Conservation (phyloP, 37 sponge, comb jelly and placozoan genomes). For the Agelas oroides region DNA sequence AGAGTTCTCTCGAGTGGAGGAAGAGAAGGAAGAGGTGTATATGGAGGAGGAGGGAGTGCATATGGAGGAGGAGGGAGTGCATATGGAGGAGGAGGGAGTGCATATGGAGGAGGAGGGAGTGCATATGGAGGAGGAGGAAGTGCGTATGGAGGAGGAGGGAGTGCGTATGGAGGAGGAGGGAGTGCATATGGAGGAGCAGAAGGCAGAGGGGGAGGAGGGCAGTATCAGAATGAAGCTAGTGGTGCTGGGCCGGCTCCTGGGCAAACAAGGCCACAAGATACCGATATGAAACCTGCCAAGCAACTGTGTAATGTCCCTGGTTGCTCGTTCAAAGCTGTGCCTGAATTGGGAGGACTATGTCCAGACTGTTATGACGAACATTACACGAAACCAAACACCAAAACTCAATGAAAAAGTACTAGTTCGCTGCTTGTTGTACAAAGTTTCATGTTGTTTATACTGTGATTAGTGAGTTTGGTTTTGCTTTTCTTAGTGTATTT, state of each 20-base stretch:
- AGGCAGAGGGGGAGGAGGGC: not conserved
- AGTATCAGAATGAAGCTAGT: not conserved
- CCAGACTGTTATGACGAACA: slow-evolving; percentile 39
- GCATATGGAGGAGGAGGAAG: too few relatives aligned
- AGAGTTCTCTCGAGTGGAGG: too few relatives aligned
- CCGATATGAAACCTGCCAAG: slow-evolving; percentile 5
- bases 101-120: not conserved
- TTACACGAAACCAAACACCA: not conserved
- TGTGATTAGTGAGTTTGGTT: too few relatives aligned
- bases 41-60: not conserved
- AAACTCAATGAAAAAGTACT: too few relatives aligned
- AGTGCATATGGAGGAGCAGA: not conserved
- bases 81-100: not conserved
- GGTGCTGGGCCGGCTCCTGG: too few relatives aligned
- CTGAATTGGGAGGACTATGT: slow-evolving; percentile 11
- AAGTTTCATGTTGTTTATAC: too few relatives aligned
- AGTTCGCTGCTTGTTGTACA: too few relatives aligned
- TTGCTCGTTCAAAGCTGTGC: slow-evolving; percentile 36
- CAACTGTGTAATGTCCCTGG: slow-evolving; percentile 50
- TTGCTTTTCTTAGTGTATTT: too few relatives aligned
- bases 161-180: slow-evolving; percentile 1
- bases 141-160: not conserved
- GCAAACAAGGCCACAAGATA: not conserved
- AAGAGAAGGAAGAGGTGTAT: too few relatives aligned
- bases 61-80: slow-evolving; percentile 10